Evolutionary conservation across 2,113 vertebrate genomes (phyloP), one percentile per base, ranked within the genome.

Genomic region (Sminthopsis crassicaudata): DNA sequence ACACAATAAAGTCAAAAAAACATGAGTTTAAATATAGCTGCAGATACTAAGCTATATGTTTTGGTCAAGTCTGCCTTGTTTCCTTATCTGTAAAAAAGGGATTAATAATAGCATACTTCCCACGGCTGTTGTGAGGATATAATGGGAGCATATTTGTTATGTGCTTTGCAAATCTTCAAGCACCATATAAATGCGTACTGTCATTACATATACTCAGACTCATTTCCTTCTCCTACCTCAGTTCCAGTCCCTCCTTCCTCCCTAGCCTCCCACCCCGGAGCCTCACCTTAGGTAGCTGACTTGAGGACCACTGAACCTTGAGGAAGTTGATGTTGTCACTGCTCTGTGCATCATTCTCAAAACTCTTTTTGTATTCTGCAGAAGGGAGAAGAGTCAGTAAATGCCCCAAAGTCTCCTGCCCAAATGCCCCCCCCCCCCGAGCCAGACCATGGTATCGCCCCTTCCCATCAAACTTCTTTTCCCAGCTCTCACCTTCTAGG

Each of bases 301-400:
- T 99, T 0, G 99, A 99, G 3, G 99, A 99, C 99, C 99, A 99
- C 95, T 99, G 99, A 94, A 99, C 99, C 25, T 99, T 99, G 96
- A 99, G 98, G 97, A 99, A 99, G 98, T 99, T 99, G 97, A 99
- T 98, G 93, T 99, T 99, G 98, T 99, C 99, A 23, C 99, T 99
- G 98, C 99, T 99, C 98, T 99, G 99, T 92, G 98, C 99, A 98
- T 99, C 99, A 0, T 99, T 99, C 98, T 99, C 99, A 0, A 99
- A 99, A 96, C 99, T 99, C 98, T 99, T 99, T 98, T 99, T 99
- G 95, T 99, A 99, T 96, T 99, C 99, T 99, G 97, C 0, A 90
- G 90, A 76, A 46, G 36, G 0, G 84, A 7, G 0, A 26, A 10
- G 76, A 0, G 16, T 67, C 89, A 90, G 19, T 95, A 76, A 96